phyloP scores from a whole-genome alignment of 2,797 vertebrate species.

The Simalia tracyae region DNA sequence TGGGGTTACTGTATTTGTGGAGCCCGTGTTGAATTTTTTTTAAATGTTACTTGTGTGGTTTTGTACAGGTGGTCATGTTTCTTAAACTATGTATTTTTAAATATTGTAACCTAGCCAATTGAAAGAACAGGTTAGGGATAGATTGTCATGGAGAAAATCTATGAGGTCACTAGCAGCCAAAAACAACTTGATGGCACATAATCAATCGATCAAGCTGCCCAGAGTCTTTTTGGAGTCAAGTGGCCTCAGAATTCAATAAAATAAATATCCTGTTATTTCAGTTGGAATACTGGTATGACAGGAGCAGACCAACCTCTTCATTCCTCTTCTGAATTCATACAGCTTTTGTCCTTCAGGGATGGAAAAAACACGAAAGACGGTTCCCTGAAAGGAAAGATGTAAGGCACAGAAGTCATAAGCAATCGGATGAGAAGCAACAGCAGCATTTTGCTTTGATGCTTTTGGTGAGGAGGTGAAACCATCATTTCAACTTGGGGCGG shows the following conservation, averaged over 20 bases:
- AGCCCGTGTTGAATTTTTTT: too few species aligned
- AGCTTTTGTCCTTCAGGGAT: constrained; percentile 88
- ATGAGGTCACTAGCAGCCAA: background rate
- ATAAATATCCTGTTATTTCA: background rate
- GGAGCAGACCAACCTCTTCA: constrained; percentile 86
- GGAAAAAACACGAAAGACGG: constrained; percentile 91
- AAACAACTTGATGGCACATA: background rate
- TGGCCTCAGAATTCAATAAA: background rate
- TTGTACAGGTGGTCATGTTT: too few species aligned
- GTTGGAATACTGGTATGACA: background rate
- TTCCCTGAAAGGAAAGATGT: constrained; percentile 79
- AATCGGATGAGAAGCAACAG: constrained; percentile 28
- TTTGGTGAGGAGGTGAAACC: constrained; percentile 18
- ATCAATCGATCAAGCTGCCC: background rate
- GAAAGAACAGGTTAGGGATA: background rate
- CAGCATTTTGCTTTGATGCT: constrained; percentile 21
- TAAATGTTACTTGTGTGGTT: too few species aligned
- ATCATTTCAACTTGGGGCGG: background rate
- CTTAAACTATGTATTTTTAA: background rate
- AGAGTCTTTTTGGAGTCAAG: background rate
- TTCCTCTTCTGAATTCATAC: constrained; percentile 91
- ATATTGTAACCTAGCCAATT: background rate
- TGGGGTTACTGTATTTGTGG: too few species aligned
- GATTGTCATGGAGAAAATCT: background rate
- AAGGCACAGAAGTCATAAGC: constrained; percentile 11